These are phyloP conservation scores for Ascaphus truei DNA, from an alignment of 2,113 vertebrate genomes.

Conservation along the genomic window DNA sequence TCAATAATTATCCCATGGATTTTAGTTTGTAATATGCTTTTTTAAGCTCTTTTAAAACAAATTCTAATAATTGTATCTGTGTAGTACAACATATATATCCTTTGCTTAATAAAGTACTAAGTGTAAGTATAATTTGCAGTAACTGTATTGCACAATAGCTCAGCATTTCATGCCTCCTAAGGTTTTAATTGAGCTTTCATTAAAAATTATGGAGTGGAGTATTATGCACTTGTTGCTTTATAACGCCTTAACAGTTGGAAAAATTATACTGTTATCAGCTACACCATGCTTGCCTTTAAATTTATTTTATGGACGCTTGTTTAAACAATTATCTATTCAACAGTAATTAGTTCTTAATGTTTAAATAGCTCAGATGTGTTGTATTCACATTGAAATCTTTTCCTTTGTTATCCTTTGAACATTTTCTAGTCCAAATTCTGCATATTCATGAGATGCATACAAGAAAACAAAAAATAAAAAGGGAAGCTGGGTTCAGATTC, in stretches of 20 bases:
- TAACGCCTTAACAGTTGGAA: conserved; percentile 25
- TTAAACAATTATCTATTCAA: conserved; percentile 34
- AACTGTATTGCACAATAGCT: neutral
- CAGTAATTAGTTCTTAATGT: conserved; percentile 35
- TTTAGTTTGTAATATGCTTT: neutral
- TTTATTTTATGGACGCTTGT: conserved; percentile 29
- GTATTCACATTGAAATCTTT: conserved; percentile 24
- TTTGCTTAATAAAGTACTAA: too few species aligned
- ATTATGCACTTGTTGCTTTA: conserved; percentile 28
- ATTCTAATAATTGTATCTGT: too few species aligned
- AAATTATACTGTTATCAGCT: conserved; percentile 19
- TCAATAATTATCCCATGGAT: conserved; percentile 7
- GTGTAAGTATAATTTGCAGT: neutral
- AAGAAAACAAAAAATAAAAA: conserved; percentile 22
- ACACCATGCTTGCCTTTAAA: conserved; percentile 18
- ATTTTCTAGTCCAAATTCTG: conserved; percentile 24
- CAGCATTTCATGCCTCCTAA: conserved; percentile 9
- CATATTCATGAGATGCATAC: conserved; percentile 23
- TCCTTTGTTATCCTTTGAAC: conserved; percentile 24
- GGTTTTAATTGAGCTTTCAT: conserved; percentile 28
- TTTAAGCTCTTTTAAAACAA: too few species aligned
- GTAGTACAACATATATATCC: too few species aligned
- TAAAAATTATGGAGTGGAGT: conserved; percentile 24
- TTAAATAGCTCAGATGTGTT: conserved; percentile 23
- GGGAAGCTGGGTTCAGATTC: neutral